Conservation (phyloP, 2,888 invertebrate genomes). For the Machimus rusticus region DNA sequence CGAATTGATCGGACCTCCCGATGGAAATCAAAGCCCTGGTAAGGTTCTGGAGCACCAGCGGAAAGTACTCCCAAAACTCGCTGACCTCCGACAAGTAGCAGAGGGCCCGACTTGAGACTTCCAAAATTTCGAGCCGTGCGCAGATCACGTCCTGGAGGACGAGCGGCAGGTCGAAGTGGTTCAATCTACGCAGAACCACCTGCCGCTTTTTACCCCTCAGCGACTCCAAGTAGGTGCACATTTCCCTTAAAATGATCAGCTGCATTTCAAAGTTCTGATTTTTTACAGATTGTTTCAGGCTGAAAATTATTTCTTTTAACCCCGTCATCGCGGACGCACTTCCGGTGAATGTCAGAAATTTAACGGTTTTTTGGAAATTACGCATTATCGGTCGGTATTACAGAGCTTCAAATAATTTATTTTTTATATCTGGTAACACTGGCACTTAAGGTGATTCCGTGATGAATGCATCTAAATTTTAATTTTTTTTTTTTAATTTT, state of each 20-base stretch:
- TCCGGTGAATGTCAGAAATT: not conserved
- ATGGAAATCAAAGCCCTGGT: conserved; percentile 27
- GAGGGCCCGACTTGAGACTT: not conserved
- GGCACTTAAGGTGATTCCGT: not conserved
- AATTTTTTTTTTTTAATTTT: no score
- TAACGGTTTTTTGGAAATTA: not conserved
- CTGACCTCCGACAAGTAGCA: conserved; percentile 36
- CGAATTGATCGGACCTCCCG: not conserved
- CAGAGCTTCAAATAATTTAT: not conserved
- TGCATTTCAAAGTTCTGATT: not conserved
- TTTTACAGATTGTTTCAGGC: not conserved
- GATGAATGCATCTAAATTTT: not conserved
- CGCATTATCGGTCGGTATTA: not conserved
- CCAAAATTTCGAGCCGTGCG: not conserved
- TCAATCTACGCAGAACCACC: not conserved
- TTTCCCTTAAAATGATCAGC: not conserved
- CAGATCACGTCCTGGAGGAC: conserved; percentile 31
- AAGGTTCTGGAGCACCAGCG: conserved; percentile 16
- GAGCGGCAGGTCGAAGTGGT: not conserved
- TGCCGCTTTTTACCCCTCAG: not conserved
- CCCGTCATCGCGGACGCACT: not conserved
- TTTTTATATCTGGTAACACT: not conserved
- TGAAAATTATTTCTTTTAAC: not conserved
- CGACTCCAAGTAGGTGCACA: not conserved
- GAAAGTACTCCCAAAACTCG: conserved; percentile 29